These are phyloP conservation scores for Cephus rjabovi DNA, from an alignment of 2,888 invertebrate species.

Conservation along the genomic window DNA sequence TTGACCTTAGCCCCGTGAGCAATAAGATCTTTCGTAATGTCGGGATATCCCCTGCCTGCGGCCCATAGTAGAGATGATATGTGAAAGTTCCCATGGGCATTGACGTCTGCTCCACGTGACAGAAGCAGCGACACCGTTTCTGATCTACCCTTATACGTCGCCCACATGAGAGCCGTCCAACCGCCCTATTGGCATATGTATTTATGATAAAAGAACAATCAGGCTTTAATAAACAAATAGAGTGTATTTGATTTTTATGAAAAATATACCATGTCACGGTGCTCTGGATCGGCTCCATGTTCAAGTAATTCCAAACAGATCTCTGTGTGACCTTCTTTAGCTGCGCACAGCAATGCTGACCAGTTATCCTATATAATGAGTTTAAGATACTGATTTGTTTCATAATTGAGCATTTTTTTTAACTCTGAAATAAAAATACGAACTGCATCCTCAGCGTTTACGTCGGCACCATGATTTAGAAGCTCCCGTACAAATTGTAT, in stretches of 20 bases:
- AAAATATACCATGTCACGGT: constrained; percentile 81
- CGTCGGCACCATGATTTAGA: constrained; percentile 91
- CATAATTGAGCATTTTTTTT: neutral
- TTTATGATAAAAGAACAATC: neutral
- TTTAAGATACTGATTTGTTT: neutral
- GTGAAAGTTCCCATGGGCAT: constrained; percentile 95
- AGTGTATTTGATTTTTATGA: neutral
- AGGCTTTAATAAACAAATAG: neutral
- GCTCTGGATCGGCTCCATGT: constrained; percentile 87
- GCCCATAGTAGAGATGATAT: constrained; percentile 95
- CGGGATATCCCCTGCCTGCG: constrained; percentile 89
- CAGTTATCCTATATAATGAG: constrained; percentile 80
- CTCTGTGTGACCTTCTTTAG: constrained; percentile 88
- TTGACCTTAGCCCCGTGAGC: constrained; percentile 92
- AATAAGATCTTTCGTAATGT: constrained; percentile 86
- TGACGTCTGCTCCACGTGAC: constrained; percentile 91
- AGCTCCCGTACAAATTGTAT: constrained; percentile 85
- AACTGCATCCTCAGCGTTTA: constrained; percentile 87
- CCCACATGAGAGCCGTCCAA: constrained; percentile 99
- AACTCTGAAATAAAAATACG: constrained; percentile 36
- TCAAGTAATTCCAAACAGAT: constrained; percentile 86
- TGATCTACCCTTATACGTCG: constrained; percentile 90
- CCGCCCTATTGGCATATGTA: constrained; percentile 77
- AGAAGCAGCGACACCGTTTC: constrained; percentile 82
- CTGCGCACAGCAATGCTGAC: constrained; percentile 90